A percentile compares a stretch with the other conserved stretches of the same genome.
phyloP scores from a whole-genome alignment of 37 sponge, comb jelly and placozoan genomes.

The Crambe crambe region DNA sequence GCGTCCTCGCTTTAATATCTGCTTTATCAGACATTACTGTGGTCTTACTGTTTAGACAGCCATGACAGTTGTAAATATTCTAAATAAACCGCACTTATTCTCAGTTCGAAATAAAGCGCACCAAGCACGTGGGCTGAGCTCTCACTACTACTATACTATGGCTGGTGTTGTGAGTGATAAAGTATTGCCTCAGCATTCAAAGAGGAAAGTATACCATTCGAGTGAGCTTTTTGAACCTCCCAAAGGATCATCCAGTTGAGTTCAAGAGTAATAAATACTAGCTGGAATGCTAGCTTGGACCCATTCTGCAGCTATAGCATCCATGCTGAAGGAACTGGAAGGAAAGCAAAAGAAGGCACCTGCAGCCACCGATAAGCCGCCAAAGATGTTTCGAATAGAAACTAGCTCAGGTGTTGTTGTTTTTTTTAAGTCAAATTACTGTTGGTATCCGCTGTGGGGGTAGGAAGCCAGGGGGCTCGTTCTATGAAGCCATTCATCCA shows the following conservation, averaged over 20 bases:
- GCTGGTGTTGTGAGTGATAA: slow-evolving; percentile 1
- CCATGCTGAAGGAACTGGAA: slow-evolving; percentile 12
- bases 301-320: slow-evolving; percentile 5
- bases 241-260: not conserved
- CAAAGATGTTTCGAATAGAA: slow-evolving; percentile 24
- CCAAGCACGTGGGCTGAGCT: slow-evolving; percentile 13
- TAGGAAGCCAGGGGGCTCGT: too few relatives aligned
- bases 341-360: not conserved
- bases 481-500: too few relatives aligned
- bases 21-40: slow-evolving; percentile 17
- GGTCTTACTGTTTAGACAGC: not conserved
- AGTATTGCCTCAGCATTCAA: not conserved
- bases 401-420: slow-evolving; percentile 34
- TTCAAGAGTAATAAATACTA: not conserved
- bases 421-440: not conserved
- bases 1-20: not conserved
- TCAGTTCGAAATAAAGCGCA: not conserved
- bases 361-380: not conserved
- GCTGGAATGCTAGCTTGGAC: too few relatives aligned
- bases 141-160: not conserved
- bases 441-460: too few relatives aligned
- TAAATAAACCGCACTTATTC: slow-evolving; percentile 7
- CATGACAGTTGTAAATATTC: not conserved
- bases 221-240: slow-evolving; percentile 36
- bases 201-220: slow-evolving; percentile 17